Evolutionary conservation across 2,113 vertebrate species (phyloP), one percentile per base, ranked within the genome.

Genomic region (Xiphophorus hellerii): DNA sequence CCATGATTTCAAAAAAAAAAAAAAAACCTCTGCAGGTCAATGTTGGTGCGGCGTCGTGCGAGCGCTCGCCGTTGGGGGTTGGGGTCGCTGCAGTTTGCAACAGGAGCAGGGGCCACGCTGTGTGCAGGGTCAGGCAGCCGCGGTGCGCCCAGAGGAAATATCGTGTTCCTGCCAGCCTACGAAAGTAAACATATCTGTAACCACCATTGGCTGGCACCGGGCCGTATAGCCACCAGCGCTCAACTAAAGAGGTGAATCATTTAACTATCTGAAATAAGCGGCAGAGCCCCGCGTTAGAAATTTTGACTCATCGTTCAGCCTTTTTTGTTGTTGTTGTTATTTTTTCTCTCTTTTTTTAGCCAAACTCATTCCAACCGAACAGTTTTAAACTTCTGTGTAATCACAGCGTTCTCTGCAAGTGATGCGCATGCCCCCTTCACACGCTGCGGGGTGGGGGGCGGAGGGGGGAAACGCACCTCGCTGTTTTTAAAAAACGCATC

Each of bases 141-240:
- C 82, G 78, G 82, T 62, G 78, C 83, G 88, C 86, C 70, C 90
- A 86, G 83, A 93, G 93, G 92, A 93, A 93, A 91, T 92, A 92
- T 93, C 88, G 73, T 85, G 87, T 93, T 93, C 87, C 92, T 91
- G 91, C 90, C 89, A 90, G 89, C 86, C 78, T 78, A 74, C 87
- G 85, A 92, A 88, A 89, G 89, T 90, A 92, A 93, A 92, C 93
- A 92, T 78, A 84, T 85, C 84, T 83, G 78, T 48, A 90, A 89
- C 86, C 88, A 81, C 88, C 65, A 25, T 77, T 82, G 12, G 29
- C 84, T 93, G 92, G 91, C 89, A 73, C 67, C 60, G 0, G 73
- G 87, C 85, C 90, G 54, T 62, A 86, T 62, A 86, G 85, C 82
- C 81, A 89, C 88, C 87, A 54, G 76, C 48, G 61, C 69, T 77